Conservation (phyloP, 2,113 vertebrate genomes). For the Myiozetetes cayanensis region DNA sequence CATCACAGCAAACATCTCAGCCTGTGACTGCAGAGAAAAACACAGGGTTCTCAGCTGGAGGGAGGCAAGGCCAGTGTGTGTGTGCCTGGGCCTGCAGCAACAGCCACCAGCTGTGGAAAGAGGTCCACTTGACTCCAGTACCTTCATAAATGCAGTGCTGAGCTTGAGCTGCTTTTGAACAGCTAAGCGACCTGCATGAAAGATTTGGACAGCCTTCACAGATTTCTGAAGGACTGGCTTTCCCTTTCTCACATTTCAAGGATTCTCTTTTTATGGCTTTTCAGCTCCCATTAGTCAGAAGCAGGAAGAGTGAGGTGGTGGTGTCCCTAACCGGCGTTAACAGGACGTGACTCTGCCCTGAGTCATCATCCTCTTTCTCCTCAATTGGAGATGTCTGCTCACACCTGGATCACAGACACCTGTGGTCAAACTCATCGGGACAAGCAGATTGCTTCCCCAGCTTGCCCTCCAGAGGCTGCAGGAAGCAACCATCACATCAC, state of each 20-base stretch:
- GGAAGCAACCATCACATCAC: background rate
- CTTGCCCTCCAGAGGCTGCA: background rate
- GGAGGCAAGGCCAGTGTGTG: background rate
- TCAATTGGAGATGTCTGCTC: background rate
- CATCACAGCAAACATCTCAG: background rate
- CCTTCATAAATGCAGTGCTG: accelerated
- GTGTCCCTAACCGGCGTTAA: accelerated
- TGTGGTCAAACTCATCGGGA: background rate
- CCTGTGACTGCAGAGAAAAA: background rate
- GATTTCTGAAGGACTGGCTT: background rate
- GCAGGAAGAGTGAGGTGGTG: background rate
- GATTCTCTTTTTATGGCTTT: background rate
- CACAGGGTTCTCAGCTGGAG: background rate
- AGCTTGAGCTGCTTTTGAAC: background rate
- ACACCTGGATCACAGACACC: background rate
- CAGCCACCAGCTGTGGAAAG: background rate
- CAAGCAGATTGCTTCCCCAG: background rate
- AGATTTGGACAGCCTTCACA: background rate
- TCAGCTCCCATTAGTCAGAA: background rate
- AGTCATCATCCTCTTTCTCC: background rate
- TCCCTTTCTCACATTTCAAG: background rate
- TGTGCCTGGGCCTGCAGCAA: background rate
- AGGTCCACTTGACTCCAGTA: accelerated
- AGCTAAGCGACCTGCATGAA: no score
- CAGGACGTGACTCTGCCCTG: constrained; percentile 19